These are phyloP conservation scores for Abscondita cerata DNA, from an alignment of 2,888 invertebrate genomes.

Conservation along the genomic window DNA sequence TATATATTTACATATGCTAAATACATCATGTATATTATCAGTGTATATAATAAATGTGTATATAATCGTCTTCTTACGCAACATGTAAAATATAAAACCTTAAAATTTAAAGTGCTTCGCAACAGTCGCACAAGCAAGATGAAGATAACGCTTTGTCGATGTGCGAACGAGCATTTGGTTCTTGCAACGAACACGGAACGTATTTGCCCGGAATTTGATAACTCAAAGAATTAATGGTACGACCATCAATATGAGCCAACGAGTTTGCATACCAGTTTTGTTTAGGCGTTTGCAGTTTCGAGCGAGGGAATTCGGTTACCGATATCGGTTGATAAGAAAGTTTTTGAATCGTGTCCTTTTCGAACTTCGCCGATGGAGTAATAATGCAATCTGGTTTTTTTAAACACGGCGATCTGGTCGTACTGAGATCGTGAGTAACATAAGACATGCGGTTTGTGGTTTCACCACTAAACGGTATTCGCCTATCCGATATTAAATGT, in stretches of 20 bases:
- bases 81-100: neutral
- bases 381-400: neutral
- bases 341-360: slow-evolving; percentile 63
- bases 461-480: slow-evolving; percentile 53
- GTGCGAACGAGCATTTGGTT: slow-evolving; percentile 9
- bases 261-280: neutral
- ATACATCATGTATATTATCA: too few species aligned
- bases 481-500: slow-evolving; percentile 54
- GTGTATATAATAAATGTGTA: too few species aligned
- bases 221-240: slow-evolving; percentile 63
- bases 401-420: slow-evolving; percentile 3
- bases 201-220: slow-evolving; percentile 60
- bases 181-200: neutral
- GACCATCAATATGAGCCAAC: slow-evolving; percentile 56
- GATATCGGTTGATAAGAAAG: slow-evolving; percentile 59
- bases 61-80: too few species aligned
- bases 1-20: too few species aligned
- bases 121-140: neutral
- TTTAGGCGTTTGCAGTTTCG: slow-evolving; percentile 25
- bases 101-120: too few species aligned
- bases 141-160: neutral
- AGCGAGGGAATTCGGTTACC: slow-evolving; percentile 50
- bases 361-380: slow-evolving; percentile 49
- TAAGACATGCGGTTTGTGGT: slow-evolving; percentile 31
- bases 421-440: slow-evolving; percentile 8